Base-by-base conservation (phyloP, 2,113 vertebrate species). In the Hucho hucho region DNA sequence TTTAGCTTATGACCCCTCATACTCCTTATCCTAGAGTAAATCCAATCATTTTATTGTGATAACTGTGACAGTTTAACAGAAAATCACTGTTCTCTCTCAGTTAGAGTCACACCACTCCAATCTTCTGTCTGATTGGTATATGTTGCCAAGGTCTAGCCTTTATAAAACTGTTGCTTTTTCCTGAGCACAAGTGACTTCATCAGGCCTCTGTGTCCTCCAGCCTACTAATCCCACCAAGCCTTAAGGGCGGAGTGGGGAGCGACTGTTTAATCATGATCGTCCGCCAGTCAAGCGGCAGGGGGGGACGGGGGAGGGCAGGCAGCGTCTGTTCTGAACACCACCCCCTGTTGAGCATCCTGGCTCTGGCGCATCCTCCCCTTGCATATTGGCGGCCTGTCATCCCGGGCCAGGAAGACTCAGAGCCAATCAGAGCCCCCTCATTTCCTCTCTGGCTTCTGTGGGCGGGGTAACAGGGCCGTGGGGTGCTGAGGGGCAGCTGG, bases 371-470 rank as follows among this genome's bases (percentile, higher is more conserved):
- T 59, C 47, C 46, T 70, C 49, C 81, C 64, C 28, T 69, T 87
- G 85, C 83, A 84, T 87, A 86, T 88, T 77, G 83, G 47, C 73
- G 77, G 73, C 61, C 75, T 85, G 72, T 86, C 75, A 90, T 89
- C 81, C 61, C 11, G 29, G 18, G 81, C 88, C 83, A 87, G 80
- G 69, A 66, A 77, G 32, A 75, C 70, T 56, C n/a, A 0, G 22
- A 75, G 87, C 85, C 84, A 86, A 89, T 89, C 81, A 84, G 70
- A 80, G 76, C 74, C 13, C 73, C 76, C 12, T 85, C 72, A 88
- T 91, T 84, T 88, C 86, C 83, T 83, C 78, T 77, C 37, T 43
- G 37, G 37, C 7, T 43, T 43, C 37, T 2, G 6, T 61, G 58
- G 58, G n/a, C 0, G 6, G n/a, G 58, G 16, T 53, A 3, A 53